Percentiles rank a stretch among this genome's conserved stretches.
Conservation (phyloP, 2,113 vertebrate genomes). For the Phylloscopus trochilus region DNA sequence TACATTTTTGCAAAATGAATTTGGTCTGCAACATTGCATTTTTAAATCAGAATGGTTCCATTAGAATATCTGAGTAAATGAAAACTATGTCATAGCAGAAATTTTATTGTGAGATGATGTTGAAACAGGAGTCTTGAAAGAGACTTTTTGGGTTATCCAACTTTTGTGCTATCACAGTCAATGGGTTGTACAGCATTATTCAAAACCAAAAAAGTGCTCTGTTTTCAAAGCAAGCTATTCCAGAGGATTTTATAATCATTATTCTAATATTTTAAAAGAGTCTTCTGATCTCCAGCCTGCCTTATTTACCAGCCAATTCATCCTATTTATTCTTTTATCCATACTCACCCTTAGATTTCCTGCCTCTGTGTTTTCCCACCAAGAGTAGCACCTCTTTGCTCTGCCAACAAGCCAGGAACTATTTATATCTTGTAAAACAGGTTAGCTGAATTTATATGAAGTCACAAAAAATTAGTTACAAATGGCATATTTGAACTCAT, state of each 20-base stretch:
- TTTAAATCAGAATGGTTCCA: background rate
- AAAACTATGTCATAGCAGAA: background rate
- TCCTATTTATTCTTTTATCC: background rate
- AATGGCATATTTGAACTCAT: background rate
- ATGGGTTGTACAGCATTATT: background rate
- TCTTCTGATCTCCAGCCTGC: background rate
- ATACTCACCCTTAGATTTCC: background rate
- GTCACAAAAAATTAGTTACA: background rate
- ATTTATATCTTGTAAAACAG: background rate
- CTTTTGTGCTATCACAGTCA: background rate
- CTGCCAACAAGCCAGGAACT: background rate
- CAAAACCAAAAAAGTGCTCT: background rate
- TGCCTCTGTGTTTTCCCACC: background rate
- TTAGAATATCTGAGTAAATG: background rate
- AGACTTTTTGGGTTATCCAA: background rate
- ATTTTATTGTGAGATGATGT: background rate
- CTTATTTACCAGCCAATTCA: background rate
- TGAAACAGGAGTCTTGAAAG: background rate
- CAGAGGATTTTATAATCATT: background rate
- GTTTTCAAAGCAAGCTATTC: background rate
- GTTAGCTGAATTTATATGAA: background rate
- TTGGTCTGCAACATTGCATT: background rate
- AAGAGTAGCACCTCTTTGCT: background rate
- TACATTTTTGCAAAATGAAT: background rate
- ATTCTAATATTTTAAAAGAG: background rate